Base-by-base conservation (phyloP, 2,797 vertebrate genomes). In the Rhinella marina region DNA sequence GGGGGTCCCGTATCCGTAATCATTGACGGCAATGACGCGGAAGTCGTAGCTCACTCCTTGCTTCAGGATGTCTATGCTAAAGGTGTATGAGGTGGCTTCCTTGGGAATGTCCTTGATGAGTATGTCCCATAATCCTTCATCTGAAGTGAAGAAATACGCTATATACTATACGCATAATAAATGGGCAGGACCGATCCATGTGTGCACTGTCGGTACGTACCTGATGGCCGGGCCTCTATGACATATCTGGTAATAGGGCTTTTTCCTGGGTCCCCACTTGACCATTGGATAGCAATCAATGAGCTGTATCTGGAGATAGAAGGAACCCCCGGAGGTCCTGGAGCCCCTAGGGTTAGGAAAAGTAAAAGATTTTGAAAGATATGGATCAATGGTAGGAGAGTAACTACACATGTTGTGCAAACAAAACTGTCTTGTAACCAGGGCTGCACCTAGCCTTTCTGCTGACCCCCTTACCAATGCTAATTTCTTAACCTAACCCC, bases 91-190 rank as follows among this genome's bases (percentile, higher is more conserved):
- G 3, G 97, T 99, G 90, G 97, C 98, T 90, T 99, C 98, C 91
- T 98, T 98, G 61, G 98, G 98, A 91, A 99, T 98, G 93, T 99
- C 98, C 83, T 98, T 99, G 94, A 99, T 99, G 87, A 99, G 95
- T 91, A 99, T 98, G 90, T 99, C 98, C 98, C 98, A 99, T 80
- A 99, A 93, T 1, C 98, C 98, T 90, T 99, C 98, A 0, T 99
- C 98, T 99, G 93, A 17, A 90, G 56, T 88, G 29, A 25, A 7
- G 32, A 62, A 73, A 56, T 76, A 13, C 76, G 29, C 14, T 7
- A 50, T 68, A 82, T 64, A 48, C 12, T n/a, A n/a, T n/a, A 32
- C 27, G 25, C 21, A 25, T 29, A 70, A 3, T 48, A 10, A 21
- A 32, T 0, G 7, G 41, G 29, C 68, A 52, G 82, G 21, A 21